Evolutionary conservation across 2,113 vertebrate genomes (phyloP).

Genomic region (Syrmaticus mikado): DNA sequence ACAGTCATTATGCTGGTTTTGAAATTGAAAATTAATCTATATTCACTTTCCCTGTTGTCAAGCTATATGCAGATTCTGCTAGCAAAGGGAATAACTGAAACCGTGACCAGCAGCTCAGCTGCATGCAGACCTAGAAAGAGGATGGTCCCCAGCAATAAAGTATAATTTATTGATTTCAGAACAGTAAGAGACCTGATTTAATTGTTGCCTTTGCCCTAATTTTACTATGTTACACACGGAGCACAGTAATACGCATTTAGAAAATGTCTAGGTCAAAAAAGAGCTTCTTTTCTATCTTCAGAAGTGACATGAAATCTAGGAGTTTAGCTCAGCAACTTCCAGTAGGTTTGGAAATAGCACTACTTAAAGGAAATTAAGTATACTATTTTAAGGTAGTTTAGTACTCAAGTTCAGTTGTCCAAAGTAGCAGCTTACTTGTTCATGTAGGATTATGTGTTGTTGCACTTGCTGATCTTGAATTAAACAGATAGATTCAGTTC

Average conservation of each 20-base stretch:
- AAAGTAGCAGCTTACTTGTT: neutral
- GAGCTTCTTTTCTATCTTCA: neutral
- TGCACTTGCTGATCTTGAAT: neutral
- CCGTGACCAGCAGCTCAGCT: neutral
- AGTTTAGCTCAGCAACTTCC: neutral
- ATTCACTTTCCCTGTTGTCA: neutral
- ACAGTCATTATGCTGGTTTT: neutral
- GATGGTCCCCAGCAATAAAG: neutral
- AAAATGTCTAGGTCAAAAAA: neutral
- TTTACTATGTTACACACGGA: neutral
- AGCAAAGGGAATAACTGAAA: neutral
- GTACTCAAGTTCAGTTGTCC: neutral
- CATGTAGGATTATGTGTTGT: neutral
- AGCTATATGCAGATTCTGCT: neutral
- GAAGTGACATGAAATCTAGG: neutral
- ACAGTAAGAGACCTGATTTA: neutral
- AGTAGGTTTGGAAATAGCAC: neutral
- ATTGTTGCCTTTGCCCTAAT: neutral
- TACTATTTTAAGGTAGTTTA: neutral
- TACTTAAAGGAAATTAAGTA: neutral
- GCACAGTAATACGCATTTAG: neutral
- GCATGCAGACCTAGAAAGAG: neutral
- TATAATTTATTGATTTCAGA: neutral
- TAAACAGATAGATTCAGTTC: neutral
- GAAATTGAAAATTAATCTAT: neutral